A percentile compares a stretch with the other conserved stretches of the same genome.
Conservation (phyloP, 2,113 vertebrate genomes). For the Catagonus wagneri region DNA sequence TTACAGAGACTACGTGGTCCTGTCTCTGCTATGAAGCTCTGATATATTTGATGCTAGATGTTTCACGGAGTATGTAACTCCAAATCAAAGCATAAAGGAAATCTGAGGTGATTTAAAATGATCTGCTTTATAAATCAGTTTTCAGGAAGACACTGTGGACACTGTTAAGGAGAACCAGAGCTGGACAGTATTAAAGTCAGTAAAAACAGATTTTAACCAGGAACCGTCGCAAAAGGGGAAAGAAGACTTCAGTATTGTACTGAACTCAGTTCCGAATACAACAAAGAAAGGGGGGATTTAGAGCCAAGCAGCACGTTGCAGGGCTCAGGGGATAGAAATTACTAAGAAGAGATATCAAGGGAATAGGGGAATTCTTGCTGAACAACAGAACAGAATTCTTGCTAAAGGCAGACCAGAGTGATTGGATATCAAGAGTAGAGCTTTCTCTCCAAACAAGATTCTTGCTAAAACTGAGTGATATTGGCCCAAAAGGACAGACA, state of each 20-base stretch:
- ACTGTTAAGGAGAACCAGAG: constrained; percentile 2
- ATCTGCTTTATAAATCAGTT: background rate
- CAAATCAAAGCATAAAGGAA: background rate
- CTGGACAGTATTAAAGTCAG: background rate
- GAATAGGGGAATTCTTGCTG: background rate
- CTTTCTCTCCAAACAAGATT: background rate
- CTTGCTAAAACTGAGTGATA: background rate
- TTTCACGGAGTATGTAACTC: background rate
- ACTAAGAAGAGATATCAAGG: background rate
- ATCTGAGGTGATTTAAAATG: background rate
- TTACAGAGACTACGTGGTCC: background rate
- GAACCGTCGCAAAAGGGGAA: background rate
- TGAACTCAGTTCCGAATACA: background rate
- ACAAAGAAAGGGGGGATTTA: background rate
- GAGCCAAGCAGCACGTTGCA: background rate
- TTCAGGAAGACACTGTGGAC: background rate
- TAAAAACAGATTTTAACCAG: background rate
- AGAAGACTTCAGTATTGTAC: background rate
- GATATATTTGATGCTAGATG: background rate
- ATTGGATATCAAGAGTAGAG: background rate
- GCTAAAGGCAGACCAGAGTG: background rate
- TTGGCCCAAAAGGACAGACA: background rate
- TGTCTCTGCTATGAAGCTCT: background rate
- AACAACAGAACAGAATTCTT: background rate
- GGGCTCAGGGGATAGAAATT: background rate